phyloP scores from a whole-genome alignment of 2,113 vertebrate species.

The Indicator maculatus region DNA sequence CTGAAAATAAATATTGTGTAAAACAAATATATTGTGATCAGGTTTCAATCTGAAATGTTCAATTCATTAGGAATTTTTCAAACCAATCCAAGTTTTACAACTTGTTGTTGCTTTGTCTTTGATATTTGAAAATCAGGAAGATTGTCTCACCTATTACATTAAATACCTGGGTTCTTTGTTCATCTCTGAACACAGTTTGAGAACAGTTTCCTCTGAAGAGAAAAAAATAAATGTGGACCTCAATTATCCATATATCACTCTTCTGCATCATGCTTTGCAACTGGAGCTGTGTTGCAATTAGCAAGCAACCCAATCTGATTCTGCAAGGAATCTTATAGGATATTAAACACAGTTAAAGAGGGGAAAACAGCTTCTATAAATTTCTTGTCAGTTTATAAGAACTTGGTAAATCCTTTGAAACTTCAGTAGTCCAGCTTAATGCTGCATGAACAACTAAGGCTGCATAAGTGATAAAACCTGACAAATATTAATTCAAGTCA shows the following conservation, averaged over 20 bases:
- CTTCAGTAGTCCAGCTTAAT: constrained; percentile 5
- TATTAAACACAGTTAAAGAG: not conserved
- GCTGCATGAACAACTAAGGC: not conserved
- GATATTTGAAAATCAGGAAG: not conserved
- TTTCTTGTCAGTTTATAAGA: not conserved
- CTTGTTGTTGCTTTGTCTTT: not conserved
- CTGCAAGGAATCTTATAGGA: not conserved
- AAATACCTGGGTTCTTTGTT: not conserved
- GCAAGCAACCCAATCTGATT: not conserved
- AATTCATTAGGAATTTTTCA: not conserved
- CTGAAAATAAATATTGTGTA: not conserved
- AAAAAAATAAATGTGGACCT: not conserved
- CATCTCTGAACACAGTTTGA: not conserved
- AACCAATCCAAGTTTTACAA: not conserved
- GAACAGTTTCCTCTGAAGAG: not conserved
- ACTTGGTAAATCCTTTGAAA: not conserved
- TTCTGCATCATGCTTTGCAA: not conserved
- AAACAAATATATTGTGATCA: not conserved
- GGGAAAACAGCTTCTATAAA: not conserved
- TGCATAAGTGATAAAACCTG: not conserved
- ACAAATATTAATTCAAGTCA: not conserved
- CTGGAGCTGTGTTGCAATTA: not conserved
- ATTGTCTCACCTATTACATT: not conserved
- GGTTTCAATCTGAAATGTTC: not conserved
- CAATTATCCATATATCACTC: not conserved